Evolutionary conservation across 2,888 invertebrate species (phyloP), one percentile per base, ranked within the genome.

Genomic region (Melitaea athalia): DNA sequence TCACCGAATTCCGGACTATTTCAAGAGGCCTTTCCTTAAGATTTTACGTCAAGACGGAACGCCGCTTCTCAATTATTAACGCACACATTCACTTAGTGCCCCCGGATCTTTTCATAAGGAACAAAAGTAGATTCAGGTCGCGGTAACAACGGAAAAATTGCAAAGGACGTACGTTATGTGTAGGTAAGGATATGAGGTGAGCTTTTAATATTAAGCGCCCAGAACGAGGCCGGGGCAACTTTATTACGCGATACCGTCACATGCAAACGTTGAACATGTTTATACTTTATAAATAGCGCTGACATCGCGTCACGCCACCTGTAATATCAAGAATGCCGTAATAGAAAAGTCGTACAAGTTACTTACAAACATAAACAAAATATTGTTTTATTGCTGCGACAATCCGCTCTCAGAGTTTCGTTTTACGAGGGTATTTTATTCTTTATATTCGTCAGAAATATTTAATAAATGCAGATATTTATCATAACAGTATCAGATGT

Each of bases 81-180:
- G 78, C 82, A 86, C 84, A 87, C 86, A 86, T 82, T 87, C 87
- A 83, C 86, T 85, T 85, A 84, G 83, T 87, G 82, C 83, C 79
- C 85, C 84, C 82, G 79, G 82, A 87, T 91, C 89, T 87, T 90
- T 91, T 91, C 88, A 89, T 85, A 77, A 77, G 78, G 87, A 82
- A 91, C 91, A 92, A 92, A 87, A 82, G 90, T 81, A 86, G 79
- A 91, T 87, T 83, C 87, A 90, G 89, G 89, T 83, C 88, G 86
- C 77, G 84, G 83, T 82, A 88, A 91, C 91, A 91, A 89, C 88
- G 85, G 85, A 83, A 86, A 87, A 85, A 88, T 91, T 89, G 88
- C 87, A 87, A 87, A 87, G 86, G 86, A 86, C 83, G 78, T 82
- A 81, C 78, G 76, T 83, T 75, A 68, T 73, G 66, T 78, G 76